Percentiles rank a stretch among this genome's conserved stretches.
Conservation (phyloP, 2,797 vertebrate species). For the Acrocephalus scirpaceus region DNA sequence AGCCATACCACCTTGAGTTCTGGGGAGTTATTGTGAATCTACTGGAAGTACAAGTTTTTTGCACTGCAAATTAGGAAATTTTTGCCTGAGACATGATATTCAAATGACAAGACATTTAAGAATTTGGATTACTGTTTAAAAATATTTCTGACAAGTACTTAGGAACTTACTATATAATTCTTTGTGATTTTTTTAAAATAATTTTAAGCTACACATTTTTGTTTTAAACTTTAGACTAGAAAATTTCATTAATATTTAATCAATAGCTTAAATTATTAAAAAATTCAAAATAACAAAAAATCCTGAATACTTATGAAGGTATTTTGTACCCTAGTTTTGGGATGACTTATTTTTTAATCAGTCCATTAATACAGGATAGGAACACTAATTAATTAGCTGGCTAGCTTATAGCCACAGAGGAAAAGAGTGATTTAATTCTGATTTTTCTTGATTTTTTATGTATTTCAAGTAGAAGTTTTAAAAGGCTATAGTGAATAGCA, state of each 20-base stretch:
- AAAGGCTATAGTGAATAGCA: not conserved
- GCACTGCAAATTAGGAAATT: not conserved
- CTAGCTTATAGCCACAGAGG: not conserved
- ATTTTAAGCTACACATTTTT: not conserved
- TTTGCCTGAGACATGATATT: not conserved
- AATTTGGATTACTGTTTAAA: not conserved
- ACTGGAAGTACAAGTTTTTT: not conserved
- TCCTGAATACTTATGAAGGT: not conserved
- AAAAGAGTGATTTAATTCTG: not conserved
- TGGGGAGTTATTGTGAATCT: not conserved
- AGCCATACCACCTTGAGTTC: not conserved
- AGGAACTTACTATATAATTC: not conserved
- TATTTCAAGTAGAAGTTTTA: not conserved
- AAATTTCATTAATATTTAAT: not conserved
- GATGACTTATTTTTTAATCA: not conserved
- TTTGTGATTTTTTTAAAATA: not conserved
- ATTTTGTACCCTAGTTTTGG: not conserved
- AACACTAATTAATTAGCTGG: not conserved
- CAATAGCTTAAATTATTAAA: not conserved
- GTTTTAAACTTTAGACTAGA: not conserved
- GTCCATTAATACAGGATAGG: not conserved
- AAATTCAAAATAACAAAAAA: not conserved
- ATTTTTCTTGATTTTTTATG: not conserved
- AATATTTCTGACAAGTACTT: not conserved
- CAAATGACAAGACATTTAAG: not conserved